Conservation (phyloP, 92 coral and sea anemone genomes). For the Actinernus sp. region DNA sequence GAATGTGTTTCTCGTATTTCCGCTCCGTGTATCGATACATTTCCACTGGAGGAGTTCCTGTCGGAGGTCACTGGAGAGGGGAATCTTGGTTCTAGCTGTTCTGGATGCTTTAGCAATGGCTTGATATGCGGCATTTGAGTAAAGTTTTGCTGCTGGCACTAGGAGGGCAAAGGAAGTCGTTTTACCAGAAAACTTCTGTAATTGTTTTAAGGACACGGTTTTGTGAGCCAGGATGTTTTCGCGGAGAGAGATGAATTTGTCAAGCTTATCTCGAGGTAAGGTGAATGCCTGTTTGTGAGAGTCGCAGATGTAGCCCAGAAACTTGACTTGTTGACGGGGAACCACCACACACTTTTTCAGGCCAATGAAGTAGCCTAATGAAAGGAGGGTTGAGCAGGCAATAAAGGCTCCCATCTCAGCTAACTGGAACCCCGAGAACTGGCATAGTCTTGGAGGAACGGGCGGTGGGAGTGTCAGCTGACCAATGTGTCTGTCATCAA, state of each 20-base stretch:
- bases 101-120: not conserved
- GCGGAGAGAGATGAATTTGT: conserved; percentile 17
- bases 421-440: conserved; percentile 10
- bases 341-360: conserved; percentile 4
- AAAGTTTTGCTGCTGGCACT: conserved; percentile 37
- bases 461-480: conserved; percentile 2
- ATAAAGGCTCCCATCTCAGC: conserved; percentile 36
- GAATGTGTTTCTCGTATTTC: no score
- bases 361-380: conserved; percentile 16
- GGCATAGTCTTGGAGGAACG: not conserved
- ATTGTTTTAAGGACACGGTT: not conserved
- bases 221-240: conserved; percentile 10
- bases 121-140: conserved; percentile 1
- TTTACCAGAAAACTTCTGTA: conserved; percentile 32
- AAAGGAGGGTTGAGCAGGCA: conserved; percentile 2
- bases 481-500: conserved; percentile 38
- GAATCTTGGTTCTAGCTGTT: not conserved
- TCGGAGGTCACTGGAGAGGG: not conserved
- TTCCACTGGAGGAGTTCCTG: conserved; percentile 3
- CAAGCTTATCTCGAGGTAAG: conserved; percentile 9
- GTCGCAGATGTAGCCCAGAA: conserved; percentile 24
- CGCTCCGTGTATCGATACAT: conserved; percentile 24
- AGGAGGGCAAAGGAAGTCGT: conserved; percentile 30
- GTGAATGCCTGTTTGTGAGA: conserved; percentile 21
- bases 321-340: conserved; percentile 6